phyloP scores from a whole-genome alignment of 1,140 invertebrate species.

The Tyrophagus putrescentiae region DNA sequence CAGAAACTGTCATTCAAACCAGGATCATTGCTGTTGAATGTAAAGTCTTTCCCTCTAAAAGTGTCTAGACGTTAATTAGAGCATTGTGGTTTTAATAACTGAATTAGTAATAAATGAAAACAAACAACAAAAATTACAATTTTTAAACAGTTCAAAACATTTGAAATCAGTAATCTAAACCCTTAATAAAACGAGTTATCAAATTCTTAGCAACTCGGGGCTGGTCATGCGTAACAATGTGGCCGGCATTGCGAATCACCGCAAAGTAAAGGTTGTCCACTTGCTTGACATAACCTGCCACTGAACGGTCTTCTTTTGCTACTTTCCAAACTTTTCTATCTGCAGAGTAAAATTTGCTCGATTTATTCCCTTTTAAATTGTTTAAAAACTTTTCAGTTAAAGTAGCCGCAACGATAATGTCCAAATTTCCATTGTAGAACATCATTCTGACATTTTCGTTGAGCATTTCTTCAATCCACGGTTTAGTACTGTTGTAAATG shows the following conservation, averaged over 20 bases:
- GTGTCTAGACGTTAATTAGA: too few relatives aligned
- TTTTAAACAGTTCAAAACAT: too few relatives aligned
- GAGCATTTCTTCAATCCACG: conserved; percentile 52
- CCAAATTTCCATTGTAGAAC: conserved; percentile 61
- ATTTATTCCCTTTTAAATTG: conserved; percentile 47
- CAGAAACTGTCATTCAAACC: not conserved
- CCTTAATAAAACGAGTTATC: conserved; percentile 57
- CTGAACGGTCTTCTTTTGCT: conserved; percentile 39
- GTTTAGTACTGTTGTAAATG: conserved; percentile 63
- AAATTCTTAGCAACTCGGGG: conserved; percentile 58
- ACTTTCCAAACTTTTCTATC: conserved; percentile 49
- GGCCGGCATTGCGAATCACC: conserved; percentile 59
- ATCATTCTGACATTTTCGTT: conserved; percentile 28
- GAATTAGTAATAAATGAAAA: too few relatives aligned
- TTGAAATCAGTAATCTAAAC: too few relatives aligned
- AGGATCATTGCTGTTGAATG: not conserved
- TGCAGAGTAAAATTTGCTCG: conserved; percentile 47
- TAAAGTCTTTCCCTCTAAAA: not conserved
- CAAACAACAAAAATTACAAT: too few relatives aligned
- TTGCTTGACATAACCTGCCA: conserved; percentile 60
- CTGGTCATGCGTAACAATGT: conserved; percentile 66
- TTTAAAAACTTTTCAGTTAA: conserved; percentile 53
- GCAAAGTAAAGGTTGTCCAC: conserved; percentile 58
- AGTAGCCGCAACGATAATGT: conserved; percentile 67
- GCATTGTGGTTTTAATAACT: too few relatives aligned